Conservation (phyloP, 2,797 vertebrate genomes). For the Oceanodroma leucorhoa region DNA sequence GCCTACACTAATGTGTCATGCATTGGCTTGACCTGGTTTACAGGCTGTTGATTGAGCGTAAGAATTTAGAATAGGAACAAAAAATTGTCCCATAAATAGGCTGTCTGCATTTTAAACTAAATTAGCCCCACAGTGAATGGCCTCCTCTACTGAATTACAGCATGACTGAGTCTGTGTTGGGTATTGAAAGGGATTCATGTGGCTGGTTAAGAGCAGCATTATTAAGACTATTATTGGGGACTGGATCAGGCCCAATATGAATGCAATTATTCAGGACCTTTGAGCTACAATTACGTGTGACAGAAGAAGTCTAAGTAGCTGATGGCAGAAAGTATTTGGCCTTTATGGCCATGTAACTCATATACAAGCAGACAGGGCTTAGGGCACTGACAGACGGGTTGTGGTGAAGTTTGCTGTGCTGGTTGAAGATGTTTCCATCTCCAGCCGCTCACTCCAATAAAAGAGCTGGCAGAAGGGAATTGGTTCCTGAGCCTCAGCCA, state of each 20-base stretch:
- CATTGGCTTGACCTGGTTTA: slow-evolving; percentile 14
- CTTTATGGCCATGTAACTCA: background rate
- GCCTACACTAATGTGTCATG: background rate
- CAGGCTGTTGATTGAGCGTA: slow-evolving; percentile 39
- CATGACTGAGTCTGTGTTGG: background rate
- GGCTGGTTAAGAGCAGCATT: slow-evolving; percentile 14
- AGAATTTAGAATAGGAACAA: slow-evolving; percentile 38
- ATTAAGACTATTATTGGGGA: slow-evolving; percentile 4
- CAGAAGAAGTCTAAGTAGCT: slow-evolving; percentile 2
- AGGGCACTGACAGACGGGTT: background rate
- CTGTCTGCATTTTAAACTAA: slow-evolving; percentile 28
- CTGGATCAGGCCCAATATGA: slow-evolving; percentile 23
- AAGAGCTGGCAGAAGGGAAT: slow-evolving; percentile 30
- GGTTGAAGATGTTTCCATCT: slow-evolving; percentile 41
- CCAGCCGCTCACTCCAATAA: background rate
- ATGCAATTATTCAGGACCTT: slow-evolving; percentile 28
- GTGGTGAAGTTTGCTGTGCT: slow-evolving; percentile 14
- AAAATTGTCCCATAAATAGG: slow-evolving; percentile 41
- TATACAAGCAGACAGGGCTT: background rate
- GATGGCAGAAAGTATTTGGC: background rate
- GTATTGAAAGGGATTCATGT: background rate
- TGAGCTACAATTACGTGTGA: slow-evolving; percentile 25
- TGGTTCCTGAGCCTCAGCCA: background rate
- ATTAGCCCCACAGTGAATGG: slow-evolving; percentile 20
- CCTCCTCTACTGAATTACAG: background rate